Base-by-base conservation (phyloP, 2,113 vertebrate species). In the Nannobrachium achirus region DNA sequence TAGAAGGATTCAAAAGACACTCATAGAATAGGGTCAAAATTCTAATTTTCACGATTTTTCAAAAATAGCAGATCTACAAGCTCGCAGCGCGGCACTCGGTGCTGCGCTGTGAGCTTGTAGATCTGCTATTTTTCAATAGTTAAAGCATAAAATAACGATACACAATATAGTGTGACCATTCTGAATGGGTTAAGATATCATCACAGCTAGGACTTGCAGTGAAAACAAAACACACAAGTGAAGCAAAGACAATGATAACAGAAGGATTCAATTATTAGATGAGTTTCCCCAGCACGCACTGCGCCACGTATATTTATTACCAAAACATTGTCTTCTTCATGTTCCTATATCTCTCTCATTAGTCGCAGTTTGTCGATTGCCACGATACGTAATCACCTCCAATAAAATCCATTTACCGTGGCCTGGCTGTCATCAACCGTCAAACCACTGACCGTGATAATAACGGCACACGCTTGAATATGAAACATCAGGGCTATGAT, bases 141-240 rank as follows among this genome's bases (percentile, higher is more conserved):
- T n/a, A n/a, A n/a, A n/a, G n/a, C n/a, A n/a, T n/a, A n/a, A n/a
- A n/a, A n/a, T n/a, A n/a, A n/a, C n/a, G n/a, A n/a, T n/a, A n/a
- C n/a, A n/a, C n/a, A n/a, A n/a, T n/a, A n/a, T n/a, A n/a, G n/a
- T n/a, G n/a, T n/a, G n/a, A n/a, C n/a, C n/a, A n/a, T n/a, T n/a
- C n/a, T n/a, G n/a, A n/a, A n/a, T n/a, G n/a, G n/a, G 81, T 81
- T 66, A 80, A 51, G 39, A 5, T 19, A 52, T 70, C 74, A 52
- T 70, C 74, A 67, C 11, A 53, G 8, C 20, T 39, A 13, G 45
- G 19, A 15, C 13, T 46, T n/a, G n/a, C n/a, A 13, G 25, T 33
- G 25, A 33, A 33, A 33, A 33, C 25, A 33, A 33, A 33, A 33
- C 6, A 33, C 25, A 33, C 3, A 33, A 50, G 61, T 60, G 40